Conservation (phyloP, 2,113 vertebrate species). For the Dryoscopus gambensis region DNA sequence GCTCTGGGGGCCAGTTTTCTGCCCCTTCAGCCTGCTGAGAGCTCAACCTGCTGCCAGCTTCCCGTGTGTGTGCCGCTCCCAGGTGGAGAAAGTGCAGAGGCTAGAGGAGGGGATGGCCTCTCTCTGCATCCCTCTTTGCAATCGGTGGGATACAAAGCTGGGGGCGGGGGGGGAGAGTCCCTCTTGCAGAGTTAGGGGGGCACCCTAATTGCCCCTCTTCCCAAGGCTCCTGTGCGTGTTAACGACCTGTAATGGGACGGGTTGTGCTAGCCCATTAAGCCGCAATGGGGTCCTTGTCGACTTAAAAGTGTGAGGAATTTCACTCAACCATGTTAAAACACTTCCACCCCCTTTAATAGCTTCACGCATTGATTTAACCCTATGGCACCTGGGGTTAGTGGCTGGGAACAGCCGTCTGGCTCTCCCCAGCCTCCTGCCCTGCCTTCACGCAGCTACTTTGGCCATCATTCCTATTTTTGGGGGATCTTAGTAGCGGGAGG, state of each 20-base stretch:
- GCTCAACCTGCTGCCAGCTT: background rate
- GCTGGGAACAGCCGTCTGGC: background rate
- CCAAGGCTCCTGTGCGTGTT: conserved; percentile 2
- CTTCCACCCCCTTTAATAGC: conserved; percentile 41
- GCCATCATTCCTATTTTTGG: background rate
- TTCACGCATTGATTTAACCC: conserved; percentile 16
- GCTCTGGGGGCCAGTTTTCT: background rate
- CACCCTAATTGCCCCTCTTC: background rate
- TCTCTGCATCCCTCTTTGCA: background rate
- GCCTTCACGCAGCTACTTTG: background rate
- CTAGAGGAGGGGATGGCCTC: background rate
- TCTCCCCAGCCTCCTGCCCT: background rate
- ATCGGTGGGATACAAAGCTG: background rate
- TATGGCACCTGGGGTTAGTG: background rate
- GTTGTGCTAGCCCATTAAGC: conserved; percentile 38
- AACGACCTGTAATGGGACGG: conserved; percentile 28
- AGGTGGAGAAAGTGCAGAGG: background rate
- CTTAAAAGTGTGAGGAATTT: conserved; percentile 57
- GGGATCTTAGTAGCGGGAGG: background rate
- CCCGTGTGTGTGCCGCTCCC: background rate
- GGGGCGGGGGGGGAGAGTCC: too few species aligned
- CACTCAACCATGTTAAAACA: conserved; percentile 13
- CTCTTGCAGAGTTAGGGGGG: background rate
- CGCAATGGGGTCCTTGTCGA: conserved; percentile 1
- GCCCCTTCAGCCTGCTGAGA: background rate